phyloP scores from a whole-genome alignment of 2,113 vertebrate genomes.

The Pyrgilauda ruficollis region DNA sequence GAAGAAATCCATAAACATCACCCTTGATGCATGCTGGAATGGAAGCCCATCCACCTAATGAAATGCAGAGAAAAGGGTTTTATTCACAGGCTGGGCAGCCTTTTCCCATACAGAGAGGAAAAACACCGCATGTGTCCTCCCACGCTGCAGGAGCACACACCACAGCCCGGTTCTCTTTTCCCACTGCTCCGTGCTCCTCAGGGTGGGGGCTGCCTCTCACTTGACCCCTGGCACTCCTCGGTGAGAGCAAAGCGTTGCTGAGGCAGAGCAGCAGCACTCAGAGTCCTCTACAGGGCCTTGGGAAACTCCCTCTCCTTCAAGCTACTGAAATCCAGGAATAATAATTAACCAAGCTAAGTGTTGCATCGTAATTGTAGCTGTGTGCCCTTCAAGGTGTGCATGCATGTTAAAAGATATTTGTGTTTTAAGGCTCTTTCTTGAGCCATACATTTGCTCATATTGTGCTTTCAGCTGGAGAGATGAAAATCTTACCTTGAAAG shows the following conservation, averaged over 20 bases:
- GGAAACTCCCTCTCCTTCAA: constrained; percentile 45
- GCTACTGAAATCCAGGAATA: constrained; percentile 29
- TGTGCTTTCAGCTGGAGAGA: neutral
- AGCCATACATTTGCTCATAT: neutral
- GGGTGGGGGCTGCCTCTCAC: fast-evolving
- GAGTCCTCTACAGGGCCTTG: neutral
- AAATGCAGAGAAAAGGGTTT: neutral
- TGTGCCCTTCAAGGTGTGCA: neutral
- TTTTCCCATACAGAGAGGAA: neutral
- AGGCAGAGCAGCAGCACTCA: neutral
- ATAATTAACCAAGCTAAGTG: constrained; percentile 31
- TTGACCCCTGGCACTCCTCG: fast-evolving
- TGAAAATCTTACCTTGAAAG: neutral
- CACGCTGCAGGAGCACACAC: fast-evolving
- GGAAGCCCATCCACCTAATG: neutral
- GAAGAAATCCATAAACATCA: neutral
- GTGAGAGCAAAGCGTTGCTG: neutral
- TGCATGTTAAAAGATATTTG: neutral
- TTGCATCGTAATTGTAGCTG: neutral
- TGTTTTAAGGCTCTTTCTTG: neutral
- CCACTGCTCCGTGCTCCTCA: fast-evolving
- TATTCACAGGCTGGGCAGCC: neutral
- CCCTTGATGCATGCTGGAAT: fast-evolving
- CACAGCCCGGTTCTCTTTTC: fast-evolving
- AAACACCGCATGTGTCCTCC: fast-evolving